Evolutionary conservation across 2,113 vertebrate species (phyloP).

Genomic region (Turnix velox): DNA sequence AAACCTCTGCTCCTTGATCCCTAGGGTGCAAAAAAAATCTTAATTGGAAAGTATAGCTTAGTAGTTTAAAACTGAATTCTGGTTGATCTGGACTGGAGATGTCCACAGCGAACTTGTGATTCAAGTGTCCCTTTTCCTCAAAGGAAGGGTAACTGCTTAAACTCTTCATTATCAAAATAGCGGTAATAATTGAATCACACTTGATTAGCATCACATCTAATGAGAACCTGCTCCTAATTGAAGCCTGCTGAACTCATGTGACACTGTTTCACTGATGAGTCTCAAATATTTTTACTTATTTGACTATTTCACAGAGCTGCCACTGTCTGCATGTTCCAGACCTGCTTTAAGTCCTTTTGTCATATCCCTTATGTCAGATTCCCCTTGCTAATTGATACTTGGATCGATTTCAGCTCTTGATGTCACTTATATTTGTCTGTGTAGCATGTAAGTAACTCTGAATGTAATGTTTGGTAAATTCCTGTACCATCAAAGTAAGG

Average conservation of each 20-base stretch:
- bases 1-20: background rate
- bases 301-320: background rate
- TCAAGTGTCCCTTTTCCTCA: background rate
- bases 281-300: background rate
- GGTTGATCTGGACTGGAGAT: background rate
- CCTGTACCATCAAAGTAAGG: background rate
- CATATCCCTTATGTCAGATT: background rate
- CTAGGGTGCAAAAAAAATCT: background rate
- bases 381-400: background rate
- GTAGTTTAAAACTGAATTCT: background rate
- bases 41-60: background rate
- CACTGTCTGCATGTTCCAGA: background rate
- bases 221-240: background rate
- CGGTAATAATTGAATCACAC: background rate
- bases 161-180: background rate
- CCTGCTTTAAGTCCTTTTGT: background rate
- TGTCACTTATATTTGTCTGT: background rate
- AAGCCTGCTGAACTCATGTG: background rate
- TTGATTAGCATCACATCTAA: background rate
- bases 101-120: background rate
- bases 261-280: background rate
- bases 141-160: background rate
- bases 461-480: background rate
- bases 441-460: background rate
- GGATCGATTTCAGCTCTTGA: background rate